These are phyloP conservation scores for Petrolisthes cinctipes DNA, from an alignment of 2,888 invertebrate genomes.

Conservation along the genomic window DNA sequence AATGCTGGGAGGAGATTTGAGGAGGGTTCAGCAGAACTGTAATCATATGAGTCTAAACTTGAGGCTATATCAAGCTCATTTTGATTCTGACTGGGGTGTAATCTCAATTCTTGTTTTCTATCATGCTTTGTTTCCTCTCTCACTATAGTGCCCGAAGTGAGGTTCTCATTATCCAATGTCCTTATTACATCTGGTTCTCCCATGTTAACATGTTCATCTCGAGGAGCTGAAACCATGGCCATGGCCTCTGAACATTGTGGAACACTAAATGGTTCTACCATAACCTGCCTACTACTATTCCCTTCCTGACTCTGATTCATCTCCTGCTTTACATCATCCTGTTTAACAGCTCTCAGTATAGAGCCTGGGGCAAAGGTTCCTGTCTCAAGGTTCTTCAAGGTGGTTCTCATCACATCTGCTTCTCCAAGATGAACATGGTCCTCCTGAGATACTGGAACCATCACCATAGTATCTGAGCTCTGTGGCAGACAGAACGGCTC, in stretches of 20 bases:
- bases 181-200: conserved; percentile 32
- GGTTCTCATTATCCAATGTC: conserved; percentile 34
- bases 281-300: conserved; percentile 28
- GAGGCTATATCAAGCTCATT: conserved; percentile 23
- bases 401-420: conserved; percentile 16
- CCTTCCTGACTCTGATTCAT: conserved; percentile 28
- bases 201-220: conserved; percentile 9
- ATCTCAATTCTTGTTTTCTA: conserved; percentile 33
- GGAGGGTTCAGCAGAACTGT: conserved; percentile 25
- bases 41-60: conserved; percentile 29
- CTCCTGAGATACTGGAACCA: conserved; percentile 34
- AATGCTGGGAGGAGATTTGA: conserved; percentile 38
- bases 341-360: conserved; percentile 7
- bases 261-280: conserved; percentile 49
- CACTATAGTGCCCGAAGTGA: not conserved
- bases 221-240: conserved; percentile 40
- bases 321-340: conserved; percentile 35
- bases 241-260: conserved; percentile 36
- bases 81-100: conserved; percentile 30
- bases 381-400: conserved; percentile 19
- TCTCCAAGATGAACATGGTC: conserved; percentile 23
- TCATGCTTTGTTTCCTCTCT: conserved; percentile 24
- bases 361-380: not conserved
- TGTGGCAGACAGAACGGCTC: conserved; percentile 46
- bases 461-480: conserved; percentile 42